These are phyloP conservation scores for Drosophila gunungcola DNA, from an alignment of 1,140 invertebrate genomes.

Conservation along the genomic window DNA sequence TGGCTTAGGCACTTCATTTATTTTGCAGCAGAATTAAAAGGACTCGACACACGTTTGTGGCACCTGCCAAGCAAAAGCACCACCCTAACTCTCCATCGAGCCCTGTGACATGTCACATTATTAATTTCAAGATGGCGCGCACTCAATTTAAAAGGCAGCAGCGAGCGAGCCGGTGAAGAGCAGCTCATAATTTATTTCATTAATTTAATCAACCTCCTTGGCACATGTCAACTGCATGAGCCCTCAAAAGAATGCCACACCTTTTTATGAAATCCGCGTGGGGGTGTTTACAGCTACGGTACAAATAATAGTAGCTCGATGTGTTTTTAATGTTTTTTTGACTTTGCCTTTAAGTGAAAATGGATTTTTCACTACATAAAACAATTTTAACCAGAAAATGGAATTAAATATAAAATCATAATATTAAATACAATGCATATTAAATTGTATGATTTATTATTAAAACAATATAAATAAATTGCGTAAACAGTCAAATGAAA, in stretches of 20 bases:
- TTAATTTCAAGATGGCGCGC: constrained; percentile 81
- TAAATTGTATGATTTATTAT: no score
- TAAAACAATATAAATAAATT: no score
- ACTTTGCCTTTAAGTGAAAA: no score
- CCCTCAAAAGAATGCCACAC: constrained; percentile 54
- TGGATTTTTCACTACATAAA: no score
- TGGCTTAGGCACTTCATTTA: constrained; percentile 67
- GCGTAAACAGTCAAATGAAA: no score
- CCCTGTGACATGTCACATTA: constrained; percentile 60
- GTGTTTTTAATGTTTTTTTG: no score
- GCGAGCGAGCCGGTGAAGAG: constrained; percentile 40
- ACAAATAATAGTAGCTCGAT: not conserved
- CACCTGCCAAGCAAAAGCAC: constrained; percentile 18
- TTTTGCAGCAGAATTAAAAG: constrained; percentile 63
- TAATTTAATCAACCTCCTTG: constrained; percentile 81
- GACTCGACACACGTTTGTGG: constrained; percentile 29
- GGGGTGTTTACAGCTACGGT: constrained; percentile 3
- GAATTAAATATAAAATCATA: no score
- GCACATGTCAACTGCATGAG: constrained; percentile 79
- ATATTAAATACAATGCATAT: no score
- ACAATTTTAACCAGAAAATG: no score
- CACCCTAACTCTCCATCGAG: not conserved
- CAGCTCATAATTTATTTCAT: constrained; percentile 83
- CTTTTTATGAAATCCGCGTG: constrained; percentile 11
- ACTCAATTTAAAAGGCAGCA: constrained; percentile 73